Evolutionary conservation across 2,797 vertebrate species (phyloP).

Genomic region (Ptychobarbus kaznakovi): DNA sequence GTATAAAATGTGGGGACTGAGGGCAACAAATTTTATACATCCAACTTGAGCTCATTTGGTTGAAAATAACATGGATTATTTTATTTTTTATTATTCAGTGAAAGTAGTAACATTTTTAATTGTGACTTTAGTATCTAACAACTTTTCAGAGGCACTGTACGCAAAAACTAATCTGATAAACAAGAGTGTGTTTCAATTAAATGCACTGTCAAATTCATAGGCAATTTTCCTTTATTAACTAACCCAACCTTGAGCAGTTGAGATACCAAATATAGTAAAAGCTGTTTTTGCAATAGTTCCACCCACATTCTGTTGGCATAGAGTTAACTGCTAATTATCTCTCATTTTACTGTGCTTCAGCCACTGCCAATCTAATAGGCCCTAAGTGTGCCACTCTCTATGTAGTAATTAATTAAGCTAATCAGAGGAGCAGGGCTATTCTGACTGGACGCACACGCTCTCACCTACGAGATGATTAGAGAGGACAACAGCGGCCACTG

Average conservation of each 20-base stretch:
- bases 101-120: neutral
- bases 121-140: neutral
- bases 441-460: constrained; percentile 63
- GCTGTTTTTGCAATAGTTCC: constrained; percentile 38
- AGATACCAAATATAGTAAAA: constrained; percentile 21
- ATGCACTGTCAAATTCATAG: constrained; percentile 8
- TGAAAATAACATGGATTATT: neutral
- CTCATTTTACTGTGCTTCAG: constrained; percentile 65
- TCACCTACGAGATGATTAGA: constrained; percentile 69
- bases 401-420: constrained; percentile 75
- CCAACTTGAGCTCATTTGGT: neutral
- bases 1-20: neutral
- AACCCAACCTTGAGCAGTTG: constrained; percentile 24
- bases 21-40: neutral
- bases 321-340: constrained; percentile 65
- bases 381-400: constrained; percentile 66
- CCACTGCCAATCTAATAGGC: constrained; percentile 67
- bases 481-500: constrained; percentile 47
- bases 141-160: neutral
- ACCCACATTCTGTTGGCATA: constrained; percentile 59
- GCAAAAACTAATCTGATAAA: neutral
- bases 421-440: constrained; percentile 67
- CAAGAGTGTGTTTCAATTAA: neutral
- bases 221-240: constrained; percentile 17
- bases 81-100: neutral